Percentiles rank a stretch among this genome's conserved stretches.
phyloP scores from a whole-genome alignment of 2,888 invertebrate species.

The Hipparchia sbordonii region DNA sequence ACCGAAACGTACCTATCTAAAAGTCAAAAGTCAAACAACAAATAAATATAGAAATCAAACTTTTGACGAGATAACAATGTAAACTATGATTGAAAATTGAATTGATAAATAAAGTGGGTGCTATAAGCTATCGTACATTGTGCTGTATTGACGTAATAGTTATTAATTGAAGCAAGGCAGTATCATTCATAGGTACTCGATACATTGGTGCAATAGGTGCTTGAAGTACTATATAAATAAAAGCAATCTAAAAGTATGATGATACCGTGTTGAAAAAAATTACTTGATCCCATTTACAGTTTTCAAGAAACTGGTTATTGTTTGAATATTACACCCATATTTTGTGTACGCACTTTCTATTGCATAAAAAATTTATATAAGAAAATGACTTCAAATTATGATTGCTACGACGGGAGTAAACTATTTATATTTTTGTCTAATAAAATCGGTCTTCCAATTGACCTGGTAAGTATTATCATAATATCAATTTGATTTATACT shows the following conservation, averaged over 20 bases:
- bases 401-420: conserved; percentile 88
- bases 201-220: conserved; percentile 22
- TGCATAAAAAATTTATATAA: conserved; percentile 26
- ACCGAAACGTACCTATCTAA: too few species aligned
- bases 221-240: not conserved
- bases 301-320: conserved; percentile 6
- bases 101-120: conserved; percentile 34
- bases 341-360: conserved; percentile 14
- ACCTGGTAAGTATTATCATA: conserved; percentile 84
- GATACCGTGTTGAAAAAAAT: conserved; percentile 12
- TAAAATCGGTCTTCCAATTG: conserved; percentile 87
- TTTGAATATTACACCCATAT: conserved; percentile 5
- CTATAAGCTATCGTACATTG: conserved; percentile 31
- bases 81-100: conserved; percentile 31
- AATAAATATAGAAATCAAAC: too few species aligned
- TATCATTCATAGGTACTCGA: conserved; percentile 11
- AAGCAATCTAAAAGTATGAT: conserved; percentile 12
- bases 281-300: not conserved
- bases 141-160: conserved; percentile 36
- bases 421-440: conserved; percentile 87
- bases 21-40: too few species aligned
- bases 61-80: conserved; percentile 15
- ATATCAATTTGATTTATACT: not conserved
- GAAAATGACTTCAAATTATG: conserved; percentile 58
- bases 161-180: conserved; percentile 31